phyloP scores from a whole-genome alignment of 2,113 vertebrate species.

The Microcebus murinus region DNA sequence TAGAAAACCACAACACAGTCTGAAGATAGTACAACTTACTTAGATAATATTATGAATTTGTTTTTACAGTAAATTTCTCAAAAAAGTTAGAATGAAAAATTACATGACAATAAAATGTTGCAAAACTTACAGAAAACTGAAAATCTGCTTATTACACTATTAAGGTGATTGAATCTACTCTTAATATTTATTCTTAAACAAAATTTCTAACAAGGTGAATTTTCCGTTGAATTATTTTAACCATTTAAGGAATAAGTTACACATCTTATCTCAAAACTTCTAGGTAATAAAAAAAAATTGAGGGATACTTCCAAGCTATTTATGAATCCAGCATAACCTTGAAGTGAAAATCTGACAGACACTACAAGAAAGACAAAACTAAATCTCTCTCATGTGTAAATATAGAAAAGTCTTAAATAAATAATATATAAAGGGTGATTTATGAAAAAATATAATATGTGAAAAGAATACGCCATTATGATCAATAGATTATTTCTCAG shows the following conservation, averaged over 20 bases:
- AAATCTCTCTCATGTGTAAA: background rate
- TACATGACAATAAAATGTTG: background rate
- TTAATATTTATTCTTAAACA: background rate
- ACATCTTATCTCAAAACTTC: background rate
- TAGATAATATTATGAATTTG: background rate
- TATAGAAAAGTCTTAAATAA: background rate
- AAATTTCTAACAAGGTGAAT: background rate
- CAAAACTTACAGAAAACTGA: background rate
- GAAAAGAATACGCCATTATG: background rate
- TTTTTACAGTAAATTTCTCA: background rate
- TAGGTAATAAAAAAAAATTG: background rate
- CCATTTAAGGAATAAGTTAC: background rate
- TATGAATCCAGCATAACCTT: background rate
- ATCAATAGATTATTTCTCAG: background rate
- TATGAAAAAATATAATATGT: background rate
- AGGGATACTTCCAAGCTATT: background rate
- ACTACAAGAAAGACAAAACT: background rate
- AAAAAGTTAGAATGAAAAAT: background rate
- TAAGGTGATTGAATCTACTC: background rate
- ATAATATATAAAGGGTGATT: background rate
- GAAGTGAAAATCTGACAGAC: background rate
- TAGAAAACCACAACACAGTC: background rate
- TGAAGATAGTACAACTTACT: background rate
- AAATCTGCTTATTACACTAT: background rate
- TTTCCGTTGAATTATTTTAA: background rate